Evolutionary conservation across 2,113 vertebrate genomes (phyloP).

Genomic region (Apeltes quadracus): DNA sequence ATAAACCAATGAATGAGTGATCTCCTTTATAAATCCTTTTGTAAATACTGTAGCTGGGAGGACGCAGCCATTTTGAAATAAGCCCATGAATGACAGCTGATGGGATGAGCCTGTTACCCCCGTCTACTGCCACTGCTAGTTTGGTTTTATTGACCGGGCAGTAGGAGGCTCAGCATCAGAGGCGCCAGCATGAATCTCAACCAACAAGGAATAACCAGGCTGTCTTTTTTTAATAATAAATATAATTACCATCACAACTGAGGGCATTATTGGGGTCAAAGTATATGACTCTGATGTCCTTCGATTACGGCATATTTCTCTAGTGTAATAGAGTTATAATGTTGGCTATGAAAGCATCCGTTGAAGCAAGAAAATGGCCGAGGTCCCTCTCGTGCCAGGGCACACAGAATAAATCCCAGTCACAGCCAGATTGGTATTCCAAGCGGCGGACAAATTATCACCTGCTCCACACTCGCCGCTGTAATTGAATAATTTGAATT

Average conservation of each 20-base stretch:
- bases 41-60: conserved; percentile 31
- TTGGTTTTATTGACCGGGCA: conserved; percentile 67
- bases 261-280: conserved; percentile 54
- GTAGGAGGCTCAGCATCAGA: conserved; percentile 60
- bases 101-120: conserved; percentile 61
- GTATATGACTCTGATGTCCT: conserved; percentile 70
- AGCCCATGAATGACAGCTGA: conserved; percentile 63
- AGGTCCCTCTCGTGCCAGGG: conserved; percentile 60
- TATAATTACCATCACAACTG: conserved; percentile 52
- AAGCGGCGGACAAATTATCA: conserved; percentile 71
- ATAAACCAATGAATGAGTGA: conserved; percentile 38
- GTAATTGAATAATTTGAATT: conserved; percentile 83
- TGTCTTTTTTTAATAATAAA: conserved; percentile 31
- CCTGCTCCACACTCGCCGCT: conserved; percentile 61
- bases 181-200: conserved; percentile 60
- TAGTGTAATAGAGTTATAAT: conserved; percentile 69
- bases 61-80: conserved; percentile 45
- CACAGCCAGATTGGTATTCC: conserved; percentile 74
- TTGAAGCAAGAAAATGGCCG: conserved; percentile 67
- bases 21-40: conserved; percentile 54
- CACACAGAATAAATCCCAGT: conserved; percentile 43
- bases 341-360: conserved; percentile 69
- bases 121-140: conserved; percentile 52
- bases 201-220: conserved; percentile 68
- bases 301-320: conserved; percentile 59